Evolutionary conservation across 35 echinoderm and acorn worm genomes (phyloP).

Genomic region (Lytechinus pictus): DNA sequence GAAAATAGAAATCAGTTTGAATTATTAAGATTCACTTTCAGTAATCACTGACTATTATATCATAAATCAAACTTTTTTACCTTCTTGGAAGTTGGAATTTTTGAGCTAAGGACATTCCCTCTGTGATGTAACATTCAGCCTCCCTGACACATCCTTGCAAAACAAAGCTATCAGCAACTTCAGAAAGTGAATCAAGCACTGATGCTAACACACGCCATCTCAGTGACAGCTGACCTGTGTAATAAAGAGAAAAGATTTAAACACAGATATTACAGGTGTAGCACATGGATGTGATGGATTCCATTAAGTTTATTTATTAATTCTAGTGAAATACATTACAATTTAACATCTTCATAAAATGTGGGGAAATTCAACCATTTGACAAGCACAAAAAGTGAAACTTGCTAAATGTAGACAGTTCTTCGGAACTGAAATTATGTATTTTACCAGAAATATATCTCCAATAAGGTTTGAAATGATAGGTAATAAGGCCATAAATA

Average conservation of each 20-base stretch:
- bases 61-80: neutral
- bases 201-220: slow-evolving; percentile 43
- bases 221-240: slow-evolving; percentile 20
- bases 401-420: no score
- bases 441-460: no score
- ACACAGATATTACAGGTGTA: neutral
- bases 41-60: no score
- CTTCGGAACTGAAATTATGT: no score
- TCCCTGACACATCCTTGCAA: slow-evolving; percentile 60
- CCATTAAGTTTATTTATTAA: neutral
- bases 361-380: no score
- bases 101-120: slow-evolving; percentile 51
- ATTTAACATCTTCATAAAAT: no score
- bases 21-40: no score
- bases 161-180: slow-evolving; percentile 30
- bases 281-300: neutral
- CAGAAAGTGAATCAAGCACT: slow-evolving; percentile 39
- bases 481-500: no score
- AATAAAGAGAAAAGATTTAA: neutral
- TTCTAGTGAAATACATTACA: neutral
- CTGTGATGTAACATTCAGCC: slow-evolving; percentile 58
- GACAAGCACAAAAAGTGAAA: no score
- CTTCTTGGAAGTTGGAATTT: slow-evolving; percentile 55
- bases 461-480: no score
- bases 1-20: no score